Conservation (phyloP, 2,113 vertebrate species). For the Ivindomyrus marchei region DNA sequence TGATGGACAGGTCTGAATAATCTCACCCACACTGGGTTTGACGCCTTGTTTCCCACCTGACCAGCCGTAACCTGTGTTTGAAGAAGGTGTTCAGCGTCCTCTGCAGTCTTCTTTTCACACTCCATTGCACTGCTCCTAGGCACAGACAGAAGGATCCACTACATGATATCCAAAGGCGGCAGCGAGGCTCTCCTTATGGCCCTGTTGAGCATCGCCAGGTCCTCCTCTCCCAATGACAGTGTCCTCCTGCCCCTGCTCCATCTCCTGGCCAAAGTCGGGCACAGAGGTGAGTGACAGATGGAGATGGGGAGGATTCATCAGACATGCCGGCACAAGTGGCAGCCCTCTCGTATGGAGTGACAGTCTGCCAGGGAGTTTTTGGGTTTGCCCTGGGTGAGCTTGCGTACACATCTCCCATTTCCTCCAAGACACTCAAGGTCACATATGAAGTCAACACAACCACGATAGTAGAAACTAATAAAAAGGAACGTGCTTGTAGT, state of each 20-base stretch:
- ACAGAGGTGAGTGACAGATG: constrained; percentile 65
- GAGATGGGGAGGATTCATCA: background rate
- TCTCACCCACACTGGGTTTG: background rate
- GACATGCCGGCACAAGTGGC: background rate
- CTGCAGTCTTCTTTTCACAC: background rate
- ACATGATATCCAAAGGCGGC: constrained; percentile 84
- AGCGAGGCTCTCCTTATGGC: constrained; percentile 78
- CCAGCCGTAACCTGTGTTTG: background rate
- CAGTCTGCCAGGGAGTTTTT: background rate
- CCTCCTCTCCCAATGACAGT: constrained; percentile 49
- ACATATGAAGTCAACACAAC: background rate
- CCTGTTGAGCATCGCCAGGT: constrained; percentile 51
- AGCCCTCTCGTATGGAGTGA: no score
- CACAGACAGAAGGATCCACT: constrained; percentile 72
- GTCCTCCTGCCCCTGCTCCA: constrained; percentile 70
- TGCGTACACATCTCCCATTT: background rate
- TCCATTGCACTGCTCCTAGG: constrained; percentile 51
- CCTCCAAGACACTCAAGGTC: background rate
- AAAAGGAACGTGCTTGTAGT: background rate
- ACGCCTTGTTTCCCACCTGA: background rate
- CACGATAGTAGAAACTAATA: background rate
- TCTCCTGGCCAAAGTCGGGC: constrained; percentile 79
- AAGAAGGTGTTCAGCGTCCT: background rate
- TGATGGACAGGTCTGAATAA: background rate
- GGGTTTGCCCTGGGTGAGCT: background rate